Evolutionary conservation across 2,113 vertebrate genomes (phyloP), one percentile per base, ranked within the genome.

Genomic region (Stigmatopora argus): DNA sequence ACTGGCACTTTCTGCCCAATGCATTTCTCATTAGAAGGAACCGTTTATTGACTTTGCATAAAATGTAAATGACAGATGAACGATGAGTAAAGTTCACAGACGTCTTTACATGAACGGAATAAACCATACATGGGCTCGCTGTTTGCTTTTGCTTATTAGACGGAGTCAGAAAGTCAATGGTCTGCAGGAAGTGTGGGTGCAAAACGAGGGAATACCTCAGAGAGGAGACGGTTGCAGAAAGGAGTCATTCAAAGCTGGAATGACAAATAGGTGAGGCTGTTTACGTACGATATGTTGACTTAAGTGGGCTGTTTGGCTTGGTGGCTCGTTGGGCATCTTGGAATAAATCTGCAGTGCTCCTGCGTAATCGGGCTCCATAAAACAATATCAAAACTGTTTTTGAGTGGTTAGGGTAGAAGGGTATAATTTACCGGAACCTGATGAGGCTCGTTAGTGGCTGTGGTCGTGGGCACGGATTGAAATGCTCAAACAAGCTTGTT

Each of bases 181-280:
- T 89, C 86, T 85, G 88, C 86, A 89, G 89, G 90, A 90, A 89
- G 87, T 89, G 88, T 77, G 77, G 89, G 87, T 86, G 86, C 86
- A 87, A 86, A 90, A 88, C 86, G 86, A 90, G 90, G 89, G 89
- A 90, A 89, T 89, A 88, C 90, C 88, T 89, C 83, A 13, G 53
- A 82, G 86, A 90, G 90, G 84, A 90, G 89, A 80, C 69, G 79
- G 80, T 77, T 81, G 73, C 87, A 91, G 83, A 91, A 91, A 91
- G 90, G 70, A 85, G 69, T 86, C 90, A 90, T 91, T 91, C 81
- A 91, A 85, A 88, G 71, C 72, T 80, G 85, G 88, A 89, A 88
- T 90, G 90, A 90, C 90, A 90, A 89, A 91, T 89, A 89, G 88
- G 83, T 82, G 78, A 86, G 84, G 85, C 84, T 91, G 89, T 90